phyloP scores from a whole-genome alignment of 2,113 vertebrate genomes.

The Rhineura floridana region DNA sequence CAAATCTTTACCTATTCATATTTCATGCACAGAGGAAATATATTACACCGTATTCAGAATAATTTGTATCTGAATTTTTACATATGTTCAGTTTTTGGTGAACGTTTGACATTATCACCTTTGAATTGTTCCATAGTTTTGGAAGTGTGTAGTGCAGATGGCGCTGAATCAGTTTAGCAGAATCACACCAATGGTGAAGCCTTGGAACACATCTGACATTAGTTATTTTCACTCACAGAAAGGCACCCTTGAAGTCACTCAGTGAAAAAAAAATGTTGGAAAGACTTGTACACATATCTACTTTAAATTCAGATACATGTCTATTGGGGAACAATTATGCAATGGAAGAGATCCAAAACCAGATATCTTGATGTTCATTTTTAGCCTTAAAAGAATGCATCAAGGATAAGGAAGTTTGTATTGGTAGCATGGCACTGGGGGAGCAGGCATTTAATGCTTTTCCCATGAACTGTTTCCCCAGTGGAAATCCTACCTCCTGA shows the following conservation, averaged over 20 bases:
- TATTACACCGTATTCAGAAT: neutral
- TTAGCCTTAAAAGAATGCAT: neutral
- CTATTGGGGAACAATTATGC: neutral
- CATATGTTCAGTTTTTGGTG: rapidly evolving
- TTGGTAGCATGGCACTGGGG: neutral
- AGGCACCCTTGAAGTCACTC: neutral
- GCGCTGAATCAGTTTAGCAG: neutral
- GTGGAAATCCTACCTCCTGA: neutral
- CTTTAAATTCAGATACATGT: neutral
- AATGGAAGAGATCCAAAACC: neutral
- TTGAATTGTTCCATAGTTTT: slow-evolving; percentile 6
- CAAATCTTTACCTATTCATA: neutral
- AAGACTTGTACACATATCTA: neutral
- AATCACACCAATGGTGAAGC: neutral
- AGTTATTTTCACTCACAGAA: neutral
- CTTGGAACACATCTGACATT: neutral
- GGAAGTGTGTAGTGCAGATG: neutral
- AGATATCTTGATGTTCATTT: neutral
- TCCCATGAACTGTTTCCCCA: neutral
- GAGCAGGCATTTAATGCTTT: neutral
- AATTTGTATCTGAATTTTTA: slow-evolving; percentile 32
- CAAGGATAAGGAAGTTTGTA: neutral
- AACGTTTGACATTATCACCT: neutral
- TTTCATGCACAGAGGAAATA: slow-evolving; percentile 22
- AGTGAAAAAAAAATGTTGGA: neutral